Conservation (phyloP, 2,797 vertebrate genomes). For the Gambelia wislizenii region DNA sequence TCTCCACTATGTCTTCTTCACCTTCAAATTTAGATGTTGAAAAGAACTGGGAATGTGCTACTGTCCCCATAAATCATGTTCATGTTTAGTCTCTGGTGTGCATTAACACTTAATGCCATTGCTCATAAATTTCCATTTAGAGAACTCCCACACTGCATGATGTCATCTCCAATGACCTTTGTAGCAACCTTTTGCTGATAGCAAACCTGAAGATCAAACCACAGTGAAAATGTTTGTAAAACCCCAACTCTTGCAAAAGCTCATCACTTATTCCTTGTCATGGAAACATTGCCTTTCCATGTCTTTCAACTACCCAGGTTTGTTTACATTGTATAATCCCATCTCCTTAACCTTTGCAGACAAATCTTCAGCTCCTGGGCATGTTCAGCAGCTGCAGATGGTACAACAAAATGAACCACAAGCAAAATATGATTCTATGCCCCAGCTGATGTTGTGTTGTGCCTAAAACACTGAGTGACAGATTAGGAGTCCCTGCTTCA, state of each 20-base stretch:
- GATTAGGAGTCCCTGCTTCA: not conserved
- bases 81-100: not conserved
- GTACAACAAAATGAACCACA: not conserved
- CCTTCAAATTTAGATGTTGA: not conserved
- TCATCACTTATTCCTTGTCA: not conserved
- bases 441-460: not conserved
- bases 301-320: not conserved
- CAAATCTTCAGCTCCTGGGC: constrained; percentile 1
- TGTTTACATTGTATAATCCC: not conserved
- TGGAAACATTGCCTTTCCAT: not conserved
- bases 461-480: not conserved
- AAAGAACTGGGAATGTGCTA: not conserved
- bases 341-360: not conserved
- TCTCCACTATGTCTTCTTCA: not conserved
- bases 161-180: not conserved
- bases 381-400: constrained; percentile 5
- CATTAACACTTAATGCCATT: constrained; percentile 6
- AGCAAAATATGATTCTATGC: not conserved
- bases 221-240: not conserved
- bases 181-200: constrained; percentile 4
- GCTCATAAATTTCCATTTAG: not conserved
- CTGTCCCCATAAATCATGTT: not conserved
- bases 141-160: not conserved
- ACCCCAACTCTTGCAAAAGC: not conserved
- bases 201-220: constrained; percentile 8